phyloP scores from a whole-genome alignment of 2,113 vertebrate genomes.

The Puffinus mauretanicus region DNA sequence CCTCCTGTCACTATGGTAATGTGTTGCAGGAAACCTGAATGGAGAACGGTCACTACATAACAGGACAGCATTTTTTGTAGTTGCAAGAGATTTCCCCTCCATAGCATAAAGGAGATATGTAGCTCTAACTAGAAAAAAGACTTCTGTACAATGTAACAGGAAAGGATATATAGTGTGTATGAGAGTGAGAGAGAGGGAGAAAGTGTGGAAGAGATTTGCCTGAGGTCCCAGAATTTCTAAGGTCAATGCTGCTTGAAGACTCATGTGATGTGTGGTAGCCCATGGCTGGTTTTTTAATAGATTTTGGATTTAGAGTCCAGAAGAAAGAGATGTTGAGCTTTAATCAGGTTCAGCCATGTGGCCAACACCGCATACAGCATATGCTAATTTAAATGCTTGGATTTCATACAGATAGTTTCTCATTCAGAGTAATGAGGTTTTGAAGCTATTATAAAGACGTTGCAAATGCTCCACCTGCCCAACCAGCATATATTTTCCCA shows the following conservation, averaged over 20 bases:
- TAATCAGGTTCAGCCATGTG: constrained; percentile 37
- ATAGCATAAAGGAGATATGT: background rate
- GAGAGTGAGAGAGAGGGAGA: background rate
- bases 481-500: constrained; percentile 21
- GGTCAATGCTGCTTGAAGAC: background rate
- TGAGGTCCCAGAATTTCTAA: background rate
- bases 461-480: constrained; percentile 52
- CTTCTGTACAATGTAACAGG: background rate
- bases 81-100: background rate
- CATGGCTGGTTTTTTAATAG: background rate
- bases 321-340: constrained; percentile 34
- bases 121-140: background rate
- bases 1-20: background rate
- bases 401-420: constrained; percentile 42
- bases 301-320: background rate
- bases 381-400: constrained; percentile 57
- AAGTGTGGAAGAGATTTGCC: background rate
- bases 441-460: constrained; percentile 44
- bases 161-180: background rate
- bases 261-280: background rate
- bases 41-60: background rate
- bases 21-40: background rate
- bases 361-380: constrained; percentile 37
- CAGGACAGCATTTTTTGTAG: background rate
- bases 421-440: constrained; percentile 56